Evolutionary conservation across 2,888 invertebrate species (phyloP).

Genomic region (Harpalus rubripes): DNA sequence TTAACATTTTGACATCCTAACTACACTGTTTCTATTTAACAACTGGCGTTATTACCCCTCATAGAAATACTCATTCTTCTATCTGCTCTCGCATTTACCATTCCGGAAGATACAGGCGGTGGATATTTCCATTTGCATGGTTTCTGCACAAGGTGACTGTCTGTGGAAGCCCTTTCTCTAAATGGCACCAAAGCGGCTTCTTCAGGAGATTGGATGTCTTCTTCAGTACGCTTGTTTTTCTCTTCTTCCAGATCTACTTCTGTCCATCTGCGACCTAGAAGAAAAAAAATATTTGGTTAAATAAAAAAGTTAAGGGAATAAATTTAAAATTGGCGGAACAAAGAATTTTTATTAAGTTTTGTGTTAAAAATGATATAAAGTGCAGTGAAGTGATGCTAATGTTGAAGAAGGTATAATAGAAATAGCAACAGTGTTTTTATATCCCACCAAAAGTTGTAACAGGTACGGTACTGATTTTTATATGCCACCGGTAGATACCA

Average conservation of each 20-base stretch:
- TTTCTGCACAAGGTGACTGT: conserved; percentile 82
- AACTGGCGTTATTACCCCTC: conserved; percentile 82
- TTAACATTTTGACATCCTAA: no score
- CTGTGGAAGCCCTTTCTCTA: conserved; percentile 87
- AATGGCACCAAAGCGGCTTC: conserved; percentile 79
- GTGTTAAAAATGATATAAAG: no score
- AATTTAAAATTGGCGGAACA: no score
- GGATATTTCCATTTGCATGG: conserved; percentile 82
- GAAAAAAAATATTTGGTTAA: conserved; percentile 68
- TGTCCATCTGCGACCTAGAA: conserved; percentile 81
- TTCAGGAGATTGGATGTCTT: conserved; percentile 73
- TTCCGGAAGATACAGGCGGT: conserved; percentile 77
- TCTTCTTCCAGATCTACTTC: conserved; percentile 83
- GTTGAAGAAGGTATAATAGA: no score
- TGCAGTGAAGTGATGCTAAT: no score
- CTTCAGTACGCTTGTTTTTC: conserved; percentile 76
- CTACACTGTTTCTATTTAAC: conserved; percentile 71
- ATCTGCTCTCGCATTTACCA: conserved; percentile 79
- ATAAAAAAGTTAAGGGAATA: no score
- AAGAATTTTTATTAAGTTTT: no score
- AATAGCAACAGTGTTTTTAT: no score
- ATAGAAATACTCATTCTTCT: conserved; percentile 90
- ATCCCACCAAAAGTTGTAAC: no score
- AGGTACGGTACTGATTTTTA: no score
- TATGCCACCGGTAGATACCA: no score